phyloP scores from a whole-genome alignment of 2,113 vertebrate species.

The Nycticorax nycticorax region DNA sequence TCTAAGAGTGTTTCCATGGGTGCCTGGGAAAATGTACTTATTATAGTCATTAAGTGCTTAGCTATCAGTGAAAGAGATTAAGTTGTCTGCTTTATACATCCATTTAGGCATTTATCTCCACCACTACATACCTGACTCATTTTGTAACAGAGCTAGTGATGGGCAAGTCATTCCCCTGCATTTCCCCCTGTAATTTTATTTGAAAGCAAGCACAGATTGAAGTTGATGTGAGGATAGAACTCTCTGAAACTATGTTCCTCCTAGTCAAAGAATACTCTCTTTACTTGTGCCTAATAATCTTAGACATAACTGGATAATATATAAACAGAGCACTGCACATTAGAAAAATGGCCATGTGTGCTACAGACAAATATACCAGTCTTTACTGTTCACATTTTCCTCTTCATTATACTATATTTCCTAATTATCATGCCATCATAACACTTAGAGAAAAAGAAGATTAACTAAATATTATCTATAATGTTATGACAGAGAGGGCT shows the following conservation, averaged over 20 bases:
- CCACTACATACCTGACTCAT: not conserved
- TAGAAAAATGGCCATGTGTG: not conserved
- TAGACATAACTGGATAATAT: not conserved
- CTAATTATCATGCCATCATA: not conserved
- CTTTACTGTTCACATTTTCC: not conserved
- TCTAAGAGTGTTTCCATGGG: not conserved
- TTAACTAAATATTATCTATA: not conserved
- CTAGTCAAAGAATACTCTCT: not conserved
- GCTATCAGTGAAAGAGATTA: not conserved
- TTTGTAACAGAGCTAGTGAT: not conserved
- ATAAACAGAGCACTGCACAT: not conserved
- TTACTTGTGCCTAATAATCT: not conserved
- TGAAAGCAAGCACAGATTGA: not conserved
- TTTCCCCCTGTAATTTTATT: not conserved
- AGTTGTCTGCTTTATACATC: not conserved
- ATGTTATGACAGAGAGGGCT: not conserved
- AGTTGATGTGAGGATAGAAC: not conserved
- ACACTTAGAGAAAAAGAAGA: not conserved
- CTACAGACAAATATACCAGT: not conserved
- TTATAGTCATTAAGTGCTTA: not conserved
- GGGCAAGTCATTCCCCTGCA: not conserved
- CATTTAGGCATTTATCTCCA: not conserved
- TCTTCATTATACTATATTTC: not conserved
- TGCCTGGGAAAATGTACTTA: not conserved
- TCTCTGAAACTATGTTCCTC: not conserved